Evolutionary conservation across 2,888 invertebrate genomes (phyloP), one percentile per base, ranked within the genome.

Genomic region (Rutpela maculata): DNA sequence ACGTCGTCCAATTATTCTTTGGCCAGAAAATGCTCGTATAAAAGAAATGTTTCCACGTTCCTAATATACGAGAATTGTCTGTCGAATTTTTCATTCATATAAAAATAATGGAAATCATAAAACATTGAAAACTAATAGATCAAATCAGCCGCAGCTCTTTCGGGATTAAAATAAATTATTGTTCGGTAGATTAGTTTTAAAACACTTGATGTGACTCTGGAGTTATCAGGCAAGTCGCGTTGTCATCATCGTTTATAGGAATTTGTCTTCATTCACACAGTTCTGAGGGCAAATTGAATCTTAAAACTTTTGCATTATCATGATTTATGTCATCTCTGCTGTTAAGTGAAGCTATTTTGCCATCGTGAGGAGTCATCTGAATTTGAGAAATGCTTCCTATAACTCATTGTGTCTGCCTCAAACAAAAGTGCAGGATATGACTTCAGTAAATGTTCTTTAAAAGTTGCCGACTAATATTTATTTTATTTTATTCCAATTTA

Each of bases 221-320:
- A 62, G 70, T 43, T 60, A 60, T 66, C 50, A 77, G 35, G 68
- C 38, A 18, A 50, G 38, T 70, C 70, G 72, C 72, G 62, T 63
- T 69, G 78, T 76, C 75, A 71, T 78, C 78, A 74, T 73, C 80
- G 73, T 81, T 82, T 78, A 77, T 76, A 78, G 75, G 76, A 83
- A 86, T 85, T 85, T 85, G 85, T 87, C 86, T 85, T 86, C 83
- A 85, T 86, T 85, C 83, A 74, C 80, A 81, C 81, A 82, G 80
- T 80, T 82, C 80, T 77, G 82, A 78, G 81, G 81, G 80, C 80
- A 87, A 87, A 86, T 86, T 87, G 86, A 87, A 87, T 87, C 85
- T 84, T 86, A 84, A 85, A 87, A 87, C 86, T 87, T 86, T 84
- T 84, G 84, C 86, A 86, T 87, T 86, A 87, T 88, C 87, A 87